Conservation (phyloP, 1,140 invertebrate species). For the Popillia japonica region DNA sequence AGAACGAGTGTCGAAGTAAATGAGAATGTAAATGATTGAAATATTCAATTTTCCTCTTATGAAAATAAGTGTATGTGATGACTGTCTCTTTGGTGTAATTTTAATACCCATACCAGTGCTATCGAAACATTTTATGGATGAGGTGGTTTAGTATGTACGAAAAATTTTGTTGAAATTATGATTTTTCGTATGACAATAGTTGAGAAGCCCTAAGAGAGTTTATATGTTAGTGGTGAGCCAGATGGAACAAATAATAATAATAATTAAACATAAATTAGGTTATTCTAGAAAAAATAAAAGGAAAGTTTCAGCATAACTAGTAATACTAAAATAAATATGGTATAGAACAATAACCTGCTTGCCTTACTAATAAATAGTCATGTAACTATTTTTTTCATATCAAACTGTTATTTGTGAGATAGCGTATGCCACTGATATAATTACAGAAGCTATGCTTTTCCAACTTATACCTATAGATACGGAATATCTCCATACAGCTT, state of each 20-base stretch:
- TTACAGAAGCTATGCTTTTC: too few relatives aligned
- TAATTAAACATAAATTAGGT: not conserved
- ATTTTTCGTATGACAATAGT: too few relatives aligned
- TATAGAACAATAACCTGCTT: too few relatives aligned
- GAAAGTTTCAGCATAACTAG: conserved; percentile 18
- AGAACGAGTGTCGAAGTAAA: not conserved
- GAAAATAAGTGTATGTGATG: not conserved
- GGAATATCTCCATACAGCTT: too few relatives aligned
- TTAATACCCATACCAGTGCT: too few relatives aligned
- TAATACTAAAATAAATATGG: not conserved
- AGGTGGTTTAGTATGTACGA: not conserved
- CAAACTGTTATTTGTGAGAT: too few relatives aligned
- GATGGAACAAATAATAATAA: not conserved
- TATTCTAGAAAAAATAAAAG: not conserved
- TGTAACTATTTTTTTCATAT: too few relatives aligned
- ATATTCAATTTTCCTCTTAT: not conserved
- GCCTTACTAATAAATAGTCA: too few relatives aligned
- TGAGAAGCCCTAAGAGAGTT: not conserved
- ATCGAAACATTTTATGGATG: not conserved
- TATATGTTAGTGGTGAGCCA: not conserved
- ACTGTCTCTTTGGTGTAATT: not conserved
- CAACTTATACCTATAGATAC: too few relatives aligned
- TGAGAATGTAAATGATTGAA: not conserved
- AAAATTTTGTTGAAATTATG: not conserved
- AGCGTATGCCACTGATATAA: too few relatives aligned